Percentiles rank a stretch among this genome's conserved stretches.
phyloP scores from a whole-genome alignment of 2,797 vertebrate species.

The Chiloscyllium punctatum region DNA sequence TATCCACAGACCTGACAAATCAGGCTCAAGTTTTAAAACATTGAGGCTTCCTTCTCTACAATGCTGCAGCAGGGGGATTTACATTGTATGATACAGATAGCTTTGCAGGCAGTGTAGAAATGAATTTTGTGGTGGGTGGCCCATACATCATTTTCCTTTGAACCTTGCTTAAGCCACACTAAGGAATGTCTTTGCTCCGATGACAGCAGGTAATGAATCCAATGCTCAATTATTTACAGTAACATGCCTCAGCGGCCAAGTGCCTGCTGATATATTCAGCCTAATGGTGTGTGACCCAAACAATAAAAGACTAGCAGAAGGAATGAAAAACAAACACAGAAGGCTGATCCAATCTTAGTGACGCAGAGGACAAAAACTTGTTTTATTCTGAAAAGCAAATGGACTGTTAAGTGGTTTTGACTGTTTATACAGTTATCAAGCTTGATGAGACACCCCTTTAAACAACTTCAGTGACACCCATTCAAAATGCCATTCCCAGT shows the following conservation, averaged over 20 bases:
- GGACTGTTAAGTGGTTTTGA: constrained; percentile 19
- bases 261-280: constrained; percentile 28
- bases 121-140: background rate
- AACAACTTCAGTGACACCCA: constrained; percentile 2
- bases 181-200: background rate
- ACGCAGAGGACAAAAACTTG: background rate
- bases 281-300: constrained; percentile 27
- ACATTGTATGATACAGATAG: background rate
- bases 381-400: constrained; percentile 26
- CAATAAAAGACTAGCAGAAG: background rate
- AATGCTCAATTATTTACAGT: constrained; percentile 24
- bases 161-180: background rate
- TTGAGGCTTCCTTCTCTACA: background rate
- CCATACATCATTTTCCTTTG: background rate
- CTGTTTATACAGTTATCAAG: constrained; percentile 8
- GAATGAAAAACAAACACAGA: constrained; percentile 29
- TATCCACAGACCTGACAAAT: background rate
- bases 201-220: constrained; percentile 16
- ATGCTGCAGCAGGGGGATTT: background rate
- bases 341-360: background rate
- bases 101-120: background rate
- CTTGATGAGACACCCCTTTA: background rate
- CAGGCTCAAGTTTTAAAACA: background rate
- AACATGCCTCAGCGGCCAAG: background rate
- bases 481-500: constrained; percentile 17